Conservation (phyloP, 1,140 invertebrate species). For the Drosophila neocordata region DNA sequence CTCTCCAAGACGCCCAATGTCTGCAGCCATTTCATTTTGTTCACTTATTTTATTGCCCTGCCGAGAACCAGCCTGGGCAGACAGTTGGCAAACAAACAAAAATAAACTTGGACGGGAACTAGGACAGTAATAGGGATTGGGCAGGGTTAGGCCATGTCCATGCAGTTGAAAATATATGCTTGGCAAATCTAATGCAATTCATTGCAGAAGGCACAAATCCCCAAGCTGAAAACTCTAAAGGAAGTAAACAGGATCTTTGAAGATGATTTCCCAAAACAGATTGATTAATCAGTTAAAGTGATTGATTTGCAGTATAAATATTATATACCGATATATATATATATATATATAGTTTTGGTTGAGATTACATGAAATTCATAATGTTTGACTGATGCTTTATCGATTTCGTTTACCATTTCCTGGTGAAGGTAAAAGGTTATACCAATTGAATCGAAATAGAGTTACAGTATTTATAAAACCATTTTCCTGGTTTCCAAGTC, state of each 20-base stretch:
- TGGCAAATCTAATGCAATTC: constrained; percentile 42
- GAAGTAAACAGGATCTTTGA: background rate
- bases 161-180: constrained; percentile 5
- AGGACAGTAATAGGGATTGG: background rate
- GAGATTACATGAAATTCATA: no score
- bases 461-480: no score
- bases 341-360: no score
- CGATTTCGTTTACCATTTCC: no score
- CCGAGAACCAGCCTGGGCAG: constrained; percentile 36
- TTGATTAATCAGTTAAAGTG: constrained; percentile 5
- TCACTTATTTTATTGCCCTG: constrained; percentile 71
- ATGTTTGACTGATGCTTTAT: no score
- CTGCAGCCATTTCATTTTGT: constrained; percentile 75
- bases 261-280: background rate
- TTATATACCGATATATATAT: no score
- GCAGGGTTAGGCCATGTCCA: constrained; percentile 47
- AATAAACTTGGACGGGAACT: constrained; percentile 32
- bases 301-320: background rate
- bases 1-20: constrained; percentile 49
- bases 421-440: no score
- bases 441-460: no score
- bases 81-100: constrained; percentile 72
- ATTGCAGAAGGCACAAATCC: constrained; percentile 47
- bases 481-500: no score
- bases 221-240: background rate